phyloP scores from a whole-genome alignment of 35 echinoderm and acorn worm genomes.

The Apostichopus japonicus region DNA sequence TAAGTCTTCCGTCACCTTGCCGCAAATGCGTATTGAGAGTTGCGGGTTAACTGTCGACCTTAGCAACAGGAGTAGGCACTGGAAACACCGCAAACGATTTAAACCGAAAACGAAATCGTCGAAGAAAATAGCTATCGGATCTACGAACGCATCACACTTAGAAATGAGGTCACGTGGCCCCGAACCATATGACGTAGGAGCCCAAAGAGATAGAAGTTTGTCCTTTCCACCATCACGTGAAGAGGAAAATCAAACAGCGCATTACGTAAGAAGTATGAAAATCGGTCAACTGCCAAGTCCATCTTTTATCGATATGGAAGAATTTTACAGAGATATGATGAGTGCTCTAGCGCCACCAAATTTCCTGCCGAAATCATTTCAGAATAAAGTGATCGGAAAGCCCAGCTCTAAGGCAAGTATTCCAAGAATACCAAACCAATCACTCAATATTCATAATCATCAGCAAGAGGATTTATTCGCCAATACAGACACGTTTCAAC shows the following conservation, averaged over 20 bases:
- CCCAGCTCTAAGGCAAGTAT: neutral
- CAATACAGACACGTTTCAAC: conserved; percentile 7
- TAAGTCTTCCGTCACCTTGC: neutral
- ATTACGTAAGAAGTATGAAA: conserved; percentile 36
- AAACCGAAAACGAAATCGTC: neutral
- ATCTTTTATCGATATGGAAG: conserved; percentile 40
- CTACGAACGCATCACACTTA: neutral
- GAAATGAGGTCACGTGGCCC: neutral
- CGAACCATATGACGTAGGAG: neutral
- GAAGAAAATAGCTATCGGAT: neutral
- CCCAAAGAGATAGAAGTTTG: neutral
- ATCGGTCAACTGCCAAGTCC: conserved; percentile 20
- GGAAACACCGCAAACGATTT: conserved; percentile 15
- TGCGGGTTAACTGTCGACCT: conserved; percentile 31
- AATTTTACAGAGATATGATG: conserved; percentile 28
- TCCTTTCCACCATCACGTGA: neutral
- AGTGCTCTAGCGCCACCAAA: conserved; percentile 13
- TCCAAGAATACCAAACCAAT: neutral
- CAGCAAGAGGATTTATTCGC: neutral
- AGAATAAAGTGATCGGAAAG: neutral
- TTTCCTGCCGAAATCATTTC: neutral
- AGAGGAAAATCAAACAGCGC: neutral
- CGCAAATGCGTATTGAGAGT: conserved; percentile 18
- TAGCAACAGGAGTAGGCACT: conserved; percentile 26
- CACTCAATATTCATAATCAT: neutral